A percentile compares a stretch with the other conserved stretches of the same genome.
Evolutionary conservation across 2,113 vertebrate species (phyloP).

Genomic region (Hippocampus comes): DNA sequence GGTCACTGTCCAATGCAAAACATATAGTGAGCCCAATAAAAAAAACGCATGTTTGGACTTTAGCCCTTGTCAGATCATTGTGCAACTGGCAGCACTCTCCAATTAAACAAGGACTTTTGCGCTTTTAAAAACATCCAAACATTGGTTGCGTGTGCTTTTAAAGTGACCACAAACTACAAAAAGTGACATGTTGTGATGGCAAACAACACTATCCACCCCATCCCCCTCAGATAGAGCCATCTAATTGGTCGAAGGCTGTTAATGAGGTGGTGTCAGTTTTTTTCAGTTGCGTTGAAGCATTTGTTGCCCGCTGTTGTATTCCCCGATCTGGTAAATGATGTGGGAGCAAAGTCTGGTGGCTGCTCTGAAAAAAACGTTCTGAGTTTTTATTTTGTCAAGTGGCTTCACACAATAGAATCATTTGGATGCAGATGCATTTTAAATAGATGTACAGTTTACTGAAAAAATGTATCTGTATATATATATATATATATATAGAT

Average conservation of each 20-base stretch:
- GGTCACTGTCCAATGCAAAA: neutral
- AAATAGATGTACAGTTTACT: too few relatives aligned
- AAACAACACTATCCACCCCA: neutral
- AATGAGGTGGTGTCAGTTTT: neutral
- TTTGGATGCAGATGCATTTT: too few relatives aligned
- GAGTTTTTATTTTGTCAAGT: too few relatives aligned
- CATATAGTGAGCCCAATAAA: neutral
- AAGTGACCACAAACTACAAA: slow-evolving; percentile 1
- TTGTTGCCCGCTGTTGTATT: neutral
- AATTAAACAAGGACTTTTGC: neutral
- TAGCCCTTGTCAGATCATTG: neutral
- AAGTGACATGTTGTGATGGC: neutral
- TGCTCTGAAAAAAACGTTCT: neutral
- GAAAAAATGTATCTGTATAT: too few relatives aligned
- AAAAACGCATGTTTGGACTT: neutral
- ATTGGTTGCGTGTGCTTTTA: neutral
- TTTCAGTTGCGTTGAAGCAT: neutral
- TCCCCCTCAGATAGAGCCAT: neutral
- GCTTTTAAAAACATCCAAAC: neutral
- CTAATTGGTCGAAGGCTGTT: neutral
- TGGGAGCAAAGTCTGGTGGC: neutral
- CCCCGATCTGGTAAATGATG: too few relatives aligned
- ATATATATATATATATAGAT: too few relatives aligned
- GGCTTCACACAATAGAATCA: too few relatives aligned
- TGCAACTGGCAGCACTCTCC: neutral